Evolutionary conservation across 1,140 invertebrate species (phyloP), one percentile per base, ranked within the genome.

Genomic region (Ctenoplectra terminalis): DNA sequence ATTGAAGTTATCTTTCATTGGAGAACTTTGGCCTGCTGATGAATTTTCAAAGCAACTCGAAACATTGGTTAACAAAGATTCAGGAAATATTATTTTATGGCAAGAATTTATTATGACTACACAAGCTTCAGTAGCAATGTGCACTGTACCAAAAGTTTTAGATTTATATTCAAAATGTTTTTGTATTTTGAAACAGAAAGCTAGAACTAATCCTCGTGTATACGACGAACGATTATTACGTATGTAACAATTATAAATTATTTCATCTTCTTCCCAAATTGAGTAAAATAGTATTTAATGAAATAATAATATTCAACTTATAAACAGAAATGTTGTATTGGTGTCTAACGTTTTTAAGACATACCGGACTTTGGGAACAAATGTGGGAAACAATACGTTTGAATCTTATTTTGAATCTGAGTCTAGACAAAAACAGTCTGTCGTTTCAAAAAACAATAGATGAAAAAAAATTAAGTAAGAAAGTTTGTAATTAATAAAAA

Each of bases 281-380:
- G n/a, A n/a, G n/a, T n/a, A n/a, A n/a, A n/a, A n/a, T 9, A 40
- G 9, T 40, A 9, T 40, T 9, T 40, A 40, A 9, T 9, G 40
- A 69, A 61, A 76, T 71, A 20, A 5, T 71, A 64, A 58, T 11
- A 29, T 76, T 20, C 71, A 46, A 29, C 9, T 43, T 75, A 23
- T 76, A n/a, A 85, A 56, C 83, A 94, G 92, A 92, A 82, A 89
- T 96, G 77, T 91, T 96, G 40, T 94, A 95, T 83, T 94, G 95
- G 75, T 96, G 95, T 85, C 93, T 95, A 9, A 91, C 95, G 31
- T 96, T 96, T 88, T 87, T 96, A n/a, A 94, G 95, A 43, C 96
- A 96, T 89, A 94, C 95, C 64, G 95, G 95, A 6, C 90, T 96
- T 34, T 95, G 94, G 92, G 96, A 96, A 88, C 95, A 95, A 85